These are phyloP conservation scores for Chaetorhynchus papuensis DNA, from an alignment of 2,113 vertebrate species.

Conservation along the genomic window DNA sequence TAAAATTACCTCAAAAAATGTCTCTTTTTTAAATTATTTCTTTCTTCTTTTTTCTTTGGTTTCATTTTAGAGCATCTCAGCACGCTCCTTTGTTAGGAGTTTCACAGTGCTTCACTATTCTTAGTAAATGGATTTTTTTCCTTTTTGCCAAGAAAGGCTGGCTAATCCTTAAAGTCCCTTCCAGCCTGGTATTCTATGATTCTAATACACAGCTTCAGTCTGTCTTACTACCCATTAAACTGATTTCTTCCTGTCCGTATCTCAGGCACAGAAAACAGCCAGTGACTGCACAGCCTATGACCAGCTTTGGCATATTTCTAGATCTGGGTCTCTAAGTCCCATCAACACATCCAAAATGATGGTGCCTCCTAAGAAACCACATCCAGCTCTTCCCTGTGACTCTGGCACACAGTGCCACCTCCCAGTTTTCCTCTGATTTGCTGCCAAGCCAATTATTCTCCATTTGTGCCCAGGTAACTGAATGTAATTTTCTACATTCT, in stretches of 20 bases:
- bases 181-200: background rate
- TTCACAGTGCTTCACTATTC: background rate
- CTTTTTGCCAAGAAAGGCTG: background rate
- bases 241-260: background rate
- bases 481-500: background rate
- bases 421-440: background rate
- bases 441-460: background rate
- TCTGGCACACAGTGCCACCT: background rate
- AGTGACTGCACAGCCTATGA: background rate
- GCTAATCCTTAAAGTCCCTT: background rate
- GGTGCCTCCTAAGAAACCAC: background rate
- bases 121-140: background rate
- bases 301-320: background rate
- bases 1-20: background rate
- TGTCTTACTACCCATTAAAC: background rate
- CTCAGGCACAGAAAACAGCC: background rate
- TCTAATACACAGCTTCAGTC: background rate
- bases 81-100: background rate
- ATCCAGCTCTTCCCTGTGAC: background rate
- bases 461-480: background rate
- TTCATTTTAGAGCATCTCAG: background rate
- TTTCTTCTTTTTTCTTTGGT: fast-evolving
- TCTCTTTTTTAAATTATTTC: fast-evolving
- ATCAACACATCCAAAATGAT: background rate
- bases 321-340: background rate